Evolutionary conservation across 1,140 invertebrate genomes (phyloP).

Genomic region (Agrypnia vestita): DNA sequence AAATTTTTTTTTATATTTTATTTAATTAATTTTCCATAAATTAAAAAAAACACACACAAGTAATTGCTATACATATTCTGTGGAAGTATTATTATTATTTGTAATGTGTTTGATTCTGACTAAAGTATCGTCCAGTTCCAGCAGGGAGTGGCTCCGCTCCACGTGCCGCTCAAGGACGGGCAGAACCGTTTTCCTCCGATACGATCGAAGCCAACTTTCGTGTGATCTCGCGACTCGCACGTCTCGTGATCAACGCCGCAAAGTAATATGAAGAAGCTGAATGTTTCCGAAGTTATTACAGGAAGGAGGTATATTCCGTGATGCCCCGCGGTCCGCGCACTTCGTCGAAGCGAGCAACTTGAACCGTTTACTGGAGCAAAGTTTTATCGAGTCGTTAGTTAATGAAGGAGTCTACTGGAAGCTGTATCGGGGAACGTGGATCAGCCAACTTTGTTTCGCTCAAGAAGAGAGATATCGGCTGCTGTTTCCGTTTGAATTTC

Average conservation of each 20-base stretch:
- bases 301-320: conserved; percentile 16
- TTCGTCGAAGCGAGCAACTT: conserved; percentile 3
- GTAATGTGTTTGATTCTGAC: too few relatives aligned
- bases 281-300: conserved; percentile 29
- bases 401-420: conserved; percentile 25
- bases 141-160: too few relatives aligned
- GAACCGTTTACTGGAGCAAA: conserved; percentile 28
- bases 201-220: too few relatives aligned
- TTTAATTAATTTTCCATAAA: too few relatives aligned
- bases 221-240: background rate
- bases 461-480: conserved; percentile 41
- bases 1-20: too few relatives aligned
- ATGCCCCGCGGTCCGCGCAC: conserved; percentile 35
- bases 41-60: too few relatives aligned
- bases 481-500: conserved; percentile 41
- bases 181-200: too few relatives aligned
- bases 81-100: too few relatives aligned
- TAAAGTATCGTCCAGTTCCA: too few relatives aligned
- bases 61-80: too few relatives aligned
- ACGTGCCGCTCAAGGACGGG: too few relatives aligned
- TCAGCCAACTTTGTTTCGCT: conserved; percentile 40
- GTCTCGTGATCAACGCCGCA: conserved; percentile 14
- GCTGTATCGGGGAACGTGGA: conserved; percentile 41
- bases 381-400: conserved; percentile 42
- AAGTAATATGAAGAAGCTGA: conserved; percentile 27